These are phyloP conservation scores for Cavia porcellus DNA, from an alignment of 2,113 vertebrate species.

Conservation along the genomic window DNA sequence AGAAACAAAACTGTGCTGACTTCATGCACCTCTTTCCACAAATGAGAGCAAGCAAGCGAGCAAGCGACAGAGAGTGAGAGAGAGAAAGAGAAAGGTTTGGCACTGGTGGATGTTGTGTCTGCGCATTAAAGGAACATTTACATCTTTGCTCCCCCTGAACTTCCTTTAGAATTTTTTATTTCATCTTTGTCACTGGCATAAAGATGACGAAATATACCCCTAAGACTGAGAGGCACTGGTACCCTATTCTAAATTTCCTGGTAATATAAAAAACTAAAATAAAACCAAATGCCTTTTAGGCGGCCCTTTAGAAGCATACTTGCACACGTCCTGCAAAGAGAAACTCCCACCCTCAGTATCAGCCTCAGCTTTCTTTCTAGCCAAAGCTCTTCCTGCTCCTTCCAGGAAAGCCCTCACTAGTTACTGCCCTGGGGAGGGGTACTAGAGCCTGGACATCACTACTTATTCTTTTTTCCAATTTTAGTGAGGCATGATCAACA, in stretches of 20 bases:
- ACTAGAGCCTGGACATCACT: neutral
- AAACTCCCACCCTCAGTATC: neutral
- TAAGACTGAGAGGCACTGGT: neutral
- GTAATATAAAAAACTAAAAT: constrained; percentile 55
- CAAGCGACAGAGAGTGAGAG: neutral
- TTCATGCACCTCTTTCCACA: neutral
- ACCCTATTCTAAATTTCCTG: constrained; percentile 16
- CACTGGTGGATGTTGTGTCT: neutral
- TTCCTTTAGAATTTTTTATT: neutral
- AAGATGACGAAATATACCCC: constrained; percentile 7
- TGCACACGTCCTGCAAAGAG: neutral
- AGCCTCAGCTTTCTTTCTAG: neutral
- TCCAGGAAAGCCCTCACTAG: neutral
- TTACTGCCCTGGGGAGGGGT: neutral
- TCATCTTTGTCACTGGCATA: neutral
- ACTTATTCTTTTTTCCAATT: neutral
- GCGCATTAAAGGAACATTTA: constrained; percentile 23
- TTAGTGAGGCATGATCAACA: neutral
- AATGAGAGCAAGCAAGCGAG: neutral
- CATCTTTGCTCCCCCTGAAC: neutral
- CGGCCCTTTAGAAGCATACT: neutral
- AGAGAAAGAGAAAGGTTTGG: neutral
- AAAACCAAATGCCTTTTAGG: constrained; percentile 53
- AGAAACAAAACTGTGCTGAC: neutral
- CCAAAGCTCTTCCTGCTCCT: neutral